These are phyloP conservation scores for Odocoileus hemionus DNA, from an alignment of 2,113 vertebrate species.

Conservation along the genomic window DNA sequence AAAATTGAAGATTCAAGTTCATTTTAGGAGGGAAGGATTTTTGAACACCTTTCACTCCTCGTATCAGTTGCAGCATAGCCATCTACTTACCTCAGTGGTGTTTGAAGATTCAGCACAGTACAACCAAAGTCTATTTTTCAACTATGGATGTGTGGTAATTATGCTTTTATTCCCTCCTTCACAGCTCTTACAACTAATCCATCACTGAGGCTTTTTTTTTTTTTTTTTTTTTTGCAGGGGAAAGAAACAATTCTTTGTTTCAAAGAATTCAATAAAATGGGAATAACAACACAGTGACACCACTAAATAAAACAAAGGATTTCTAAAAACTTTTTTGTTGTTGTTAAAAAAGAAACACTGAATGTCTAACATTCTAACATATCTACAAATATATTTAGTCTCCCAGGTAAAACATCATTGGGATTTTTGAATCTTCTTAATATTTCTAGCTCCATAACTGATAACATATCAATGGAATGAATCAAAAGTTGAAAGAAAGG, in stretches of 20 bases:
- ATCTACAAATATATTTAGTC: not conserved
- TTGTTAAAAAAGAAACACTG: not conserved
- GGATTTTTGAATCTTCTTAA: not conserved
- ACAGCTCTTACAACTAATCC: not conserved
- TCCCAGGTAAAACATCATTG: not conserved
- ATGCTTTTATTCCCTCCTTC: not conserved
- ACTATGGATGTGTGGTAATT: not conserved
- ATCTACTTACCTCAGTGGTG: not conserved
- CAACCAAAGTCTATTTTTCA: not conserved
- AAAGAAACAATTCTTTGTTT: not conserved
- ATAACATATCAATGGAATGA: not conserved
- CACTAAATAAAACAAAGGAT: not conserved
- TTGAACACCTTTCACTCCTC: not conserved
- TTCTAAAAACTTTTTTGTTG: not conserved
- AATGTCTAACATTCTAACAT: not conserved
- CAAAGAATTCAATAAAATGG: not conserved
- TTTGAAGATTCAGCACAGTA: not conserved
- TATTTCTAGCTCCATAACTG: not conserved
- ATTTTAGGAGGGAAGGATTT: not conserved
- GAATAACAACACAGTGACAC: not conserved
- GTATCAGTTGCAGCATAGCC: not conserved
- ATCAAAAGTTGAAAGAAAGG: not conserved
- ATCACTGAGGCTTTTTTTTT: not conserved
- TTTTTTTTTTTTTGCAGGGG: not conserved
- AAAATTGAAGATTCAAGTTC: not conserved